These are phyloP conservation scores for Periparus ater DNA, from an alignment of 2,797 vertebrate genomes.

Conservation along the genomic window DNA sequence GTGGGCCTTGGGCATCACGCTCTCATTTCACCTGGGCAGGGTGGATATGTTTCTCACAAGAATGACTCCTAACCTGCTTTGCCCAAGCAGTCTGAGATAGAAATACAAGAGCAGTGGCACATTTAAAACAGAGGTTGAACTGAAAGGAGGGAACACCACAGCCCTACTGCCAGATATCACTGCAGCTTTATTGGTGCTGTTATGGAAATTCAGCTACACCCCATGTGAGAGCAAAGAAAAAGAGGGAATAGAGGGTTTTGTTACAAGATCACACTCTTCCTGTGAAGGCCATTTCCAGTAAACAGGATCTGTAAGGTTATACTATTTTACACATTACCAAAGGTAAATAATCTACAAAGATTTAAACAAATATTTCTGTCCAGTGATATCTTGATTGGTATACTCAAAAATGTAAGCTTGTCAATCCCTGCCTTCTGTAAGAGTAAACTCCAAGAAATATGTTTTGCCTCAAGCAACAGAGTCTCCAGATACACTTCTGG, in stretches of 20 bases:
- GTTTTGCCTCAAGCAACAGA: background rate
- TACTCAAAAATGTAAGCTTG: background rate
- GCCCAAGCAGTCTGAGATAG: background rate
- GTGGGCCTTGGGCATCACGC: background rate
- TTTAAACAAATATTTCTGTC: background rate
- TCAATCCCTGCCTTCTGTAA: background rate
- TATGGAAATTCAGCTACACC: background rate
- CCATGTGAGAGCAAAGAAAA: background rate
- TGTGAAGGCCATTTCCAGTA: background rate
- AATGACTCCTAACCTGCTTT: background rate
- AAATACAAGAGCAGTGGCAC: background rate
- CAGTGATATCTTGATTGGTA: background rate
- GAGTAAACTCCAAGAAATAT: background rate
- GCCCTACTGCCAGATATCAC: background rate
- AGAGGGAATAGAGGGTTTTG: background rate
- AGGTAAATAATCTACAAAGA: background rate
- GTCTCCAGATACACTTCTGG: background rate
- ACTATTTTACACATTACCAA: background rate
- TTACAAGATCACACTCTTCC: background rate
- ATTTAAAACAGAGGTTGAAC: background rate
- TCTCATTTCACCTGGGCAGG: background rate
- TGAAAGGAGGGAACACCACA: background rate
- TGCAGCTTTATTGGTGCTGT: background rate
- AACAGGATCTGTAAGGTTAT: background rate
- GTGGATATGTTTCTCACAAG: background rate